These are phyloP conservation scores for Plemyria rubiginata DNA, from an alignment of 2,888 invertebrate genomes.

Conservation along the genomic window DNA sequence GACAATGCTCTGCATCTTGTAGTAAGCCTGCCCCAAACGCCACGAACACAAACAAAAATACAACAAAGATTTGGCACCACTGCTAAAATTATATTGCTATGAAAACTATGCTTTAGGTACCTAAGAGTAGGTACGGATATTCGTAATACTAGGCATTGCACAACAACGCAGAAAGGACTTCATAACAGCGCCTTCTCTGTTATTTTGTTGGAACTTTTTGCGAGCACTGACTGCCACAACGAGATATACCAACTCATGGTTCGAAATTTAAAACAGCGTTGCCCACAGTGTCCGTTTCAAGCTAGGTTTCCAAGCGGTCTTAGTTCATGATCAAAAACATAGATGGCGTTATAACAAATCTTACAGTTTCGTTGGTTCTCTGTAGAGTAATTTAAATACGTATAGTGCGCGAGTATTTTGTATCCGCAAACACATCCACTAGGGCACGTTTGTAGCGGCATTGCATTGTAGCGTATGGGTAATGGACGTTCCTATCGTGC, in stretches of 20 bases:
- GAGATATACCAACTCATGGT: background rate
- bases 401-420: too few relatives aligned
- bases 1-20: background rate
- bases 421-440: too few relatives aligned
- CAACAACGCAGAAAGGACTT: background rate
- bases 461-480: too few relatives aligned
- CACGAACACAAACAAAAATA: constrained; percentile 6
- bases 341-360: constrained; percentile 12
- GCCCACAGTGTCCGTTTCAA: background rate
- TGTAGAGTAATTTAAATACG: too few relatives aligned
- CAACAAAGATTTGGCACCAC: constrained; percentile 1
- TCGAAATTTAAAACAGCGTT: background rate
- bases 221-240: background rate
- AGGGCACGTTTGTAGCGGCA: too few relatives aligned
- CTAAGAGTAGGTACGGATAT: background rate
- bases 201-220: constrained; percentile 9
- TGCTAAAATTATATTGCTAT: background rate
- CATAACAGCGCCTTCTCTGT: constrained; percentile 16
- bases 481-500: too few relatives aligned
- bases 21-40: background rate
- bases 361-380: background rate
- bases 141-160: background rate
- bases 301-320: background rate
- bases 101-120: background rate
- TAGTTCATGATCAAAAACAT: constrained; percentile 1